Percentiles rank a stretch among this genome's conserved stretches.
phyloP scores from a whole-genome alignment of 2,113 vertebrate genomes.

The Etheostoma cragini region DNA sequence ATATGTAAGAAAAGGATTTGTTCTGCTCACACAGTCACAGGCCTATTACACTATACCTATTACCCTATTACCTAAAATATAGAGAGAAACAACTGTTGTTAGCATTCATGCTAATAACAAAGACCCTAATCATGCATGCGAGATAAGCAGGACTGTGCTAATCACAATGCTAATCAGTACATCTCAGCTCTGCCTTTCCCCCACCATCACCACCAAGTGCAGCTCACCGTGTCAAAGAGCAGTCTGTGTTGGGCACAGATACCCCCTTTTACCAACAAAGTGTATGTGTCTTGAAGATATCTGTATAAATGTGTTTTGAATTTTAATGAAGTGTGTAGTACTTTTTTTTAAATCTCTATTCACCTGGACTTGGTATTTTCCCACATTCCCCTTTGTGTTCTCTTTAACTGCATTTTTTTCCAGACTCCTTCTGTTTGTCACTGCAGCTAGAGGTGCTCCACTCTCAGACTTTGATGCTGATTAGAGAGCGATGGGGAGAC shows the following conservation, averaged over 20 bases:
- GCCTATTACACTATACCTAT: neutral
- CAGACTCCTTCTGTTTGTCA: slow-evolving; percentile 98
- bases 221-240: slow-evolving; percentile 71
- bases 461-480: slow-evolving; percentile 96
- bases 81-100: slow-evolving; percentile 14
- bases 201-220: slow-evolving; percentile 31
- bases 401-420: slow-evolving; percentile 83
- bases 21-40: neutral
- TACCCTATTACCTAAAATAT: no score
- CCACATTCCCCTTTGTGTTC: slow-evolving; percentile 42
- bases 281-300: slow-evolving; percentile 48
- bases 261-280: slow-evolving; percentile 58
- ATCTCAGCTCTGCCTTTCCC: slow-evolving; percentile 58
- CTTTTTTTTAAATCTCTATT: slow-evolving; percentile 13
- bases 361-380: slow-evolving; percentile 38
- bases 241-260: slow-evolving; percentile 73
- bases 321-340: slow-evolving; percentile 58
- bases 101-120: slow-evolving; percentile 48
- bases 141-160: slow-evolving; percentile 50
- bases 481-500: slow-evolving; percentile 98
- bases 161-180: slow-evolving; percentile 75
- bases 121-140: slow-evolving; percentile 61
- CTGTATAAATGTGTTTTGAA: slow-evolving; percentile 52
- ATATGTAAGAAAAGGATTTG: neutral
- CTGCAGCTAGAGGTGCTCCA: slow-evolving; percentile 98